These are phyloP conservation scores for Corvus cornix DNA, from an alignment of 2,113 vertebrate species.

Conservation along the genomic window DNA sequence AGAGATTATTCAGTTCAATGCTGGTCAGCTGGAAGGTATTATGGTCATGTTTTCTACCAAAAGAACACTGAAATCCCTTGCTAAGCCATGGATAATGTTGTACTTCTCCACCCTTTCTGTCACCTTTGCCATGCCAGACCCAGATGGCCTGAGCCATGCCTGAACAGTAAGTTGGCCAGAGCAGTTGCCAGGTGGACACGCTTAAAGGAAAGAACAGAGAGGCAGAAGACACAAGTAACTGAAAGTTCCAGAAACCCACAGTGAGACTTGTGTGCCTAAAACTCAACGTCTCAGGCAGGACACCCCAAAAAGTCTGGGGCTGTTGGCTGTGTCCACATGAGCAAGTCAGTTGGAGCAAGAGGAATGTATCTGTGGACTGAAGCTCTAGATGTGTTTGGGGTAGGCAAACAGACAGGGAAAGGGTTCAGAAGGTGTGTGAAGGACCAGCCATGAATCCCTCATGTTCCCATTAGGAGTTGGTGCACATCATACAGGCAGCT, in stretches of 20 bases:
- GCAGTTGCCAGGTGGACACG: background rate
- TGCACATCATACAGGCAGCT: fast-evolving
- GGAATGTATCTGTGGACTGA: background rate
- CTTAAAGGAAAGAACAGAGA: background rate
- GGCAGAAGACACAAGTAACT: background rate
- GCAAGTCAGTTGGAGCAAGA: background rate
- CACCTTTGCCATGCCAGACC: background rate
- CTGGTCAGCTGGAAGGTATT: background rate
- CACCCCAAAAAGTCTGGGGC: background rate
- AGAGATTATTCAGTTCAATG: background rate
- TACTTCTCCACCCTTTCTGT: background rate
- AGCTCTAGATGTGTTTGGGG: background rate
- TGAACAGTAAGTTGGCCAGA: background rate
- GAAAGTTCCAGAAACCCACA: background rate
- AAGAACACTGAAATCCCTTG: background rate
- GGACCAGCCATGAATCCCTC: background rate
- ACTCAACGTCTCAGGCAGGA: background rate
- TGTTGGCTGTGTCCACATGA: background rate
- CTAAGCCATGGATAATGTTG: background rate
- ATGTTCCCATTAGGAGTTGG: background rate
- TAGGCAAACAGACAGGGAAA: background rate
- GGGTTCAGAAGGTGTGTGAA: background rate
- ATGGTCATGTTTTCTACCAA: background rate
- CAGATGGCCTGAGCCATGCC: background rate
- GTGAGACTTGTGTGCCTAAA: background rate